Conservation (phyloP, 2,888 invertebrate species). For the Aporophyla nigra region DNA sequence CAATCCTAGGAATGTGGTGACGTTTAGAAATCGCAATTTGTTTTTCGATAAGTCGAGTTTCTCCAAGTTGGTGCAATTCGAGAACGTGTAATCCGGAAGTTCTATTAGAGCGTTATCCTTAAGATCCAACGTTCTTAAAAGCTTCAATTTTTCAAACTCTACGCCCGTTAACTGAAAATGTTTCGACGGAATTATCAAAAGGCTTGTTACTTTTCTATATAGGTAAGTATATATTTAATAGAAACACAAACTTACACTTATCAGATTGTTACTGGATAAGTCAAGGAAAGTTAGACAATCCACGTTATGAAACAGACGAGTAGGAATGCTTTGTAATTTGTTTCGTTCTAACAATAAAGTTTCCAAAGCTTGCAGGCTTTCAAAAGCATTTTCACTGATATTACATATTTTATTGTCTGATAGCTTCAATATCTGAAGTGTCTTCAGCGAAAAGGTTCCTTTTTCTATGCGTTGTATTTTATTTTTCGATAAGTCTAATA, state of each 20-base stretch:
- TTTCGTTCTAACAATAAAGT: conserved; percentile 90
- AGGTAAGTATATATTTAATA: not conserved
- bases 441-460: conserved; percentile 90
- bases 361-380: conserved; percentile 88
- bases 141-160: conserved; percentile 90
- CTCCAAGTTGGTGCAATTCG: conserved; percentile 90
- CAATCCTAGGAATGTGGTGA: conserved; percentile 92
- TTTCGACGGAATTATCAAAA: not conserved
- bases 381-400: conserved; percentile 90
- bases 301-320: conserved; percentile 87
- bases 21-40: conserved; percentile 92
- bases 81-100: conserved; percentile 91
- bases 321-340: conserved; percentile 87
- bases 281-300: conserved; percentile 89
- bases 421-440: conserved; percentile 92
- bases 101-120: conserved; percentile 92
- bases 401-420: conserved; percentile 93
- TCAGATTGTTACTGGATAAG: conserved; percentile 90
- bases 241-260: conserved; percentile 80
- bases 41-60: conserved; percentile 93
- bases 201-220: not conserved
- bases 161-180: conserved; percentile 88
- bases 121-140: conserved; percentile 92
- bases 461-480: conserved; percentile 91
- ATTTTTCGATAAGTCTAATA: conserved; percentile 94